Conservation (phyloP, 2,888 invertebrate species). For the Napeogenes sylphis region DNA sequence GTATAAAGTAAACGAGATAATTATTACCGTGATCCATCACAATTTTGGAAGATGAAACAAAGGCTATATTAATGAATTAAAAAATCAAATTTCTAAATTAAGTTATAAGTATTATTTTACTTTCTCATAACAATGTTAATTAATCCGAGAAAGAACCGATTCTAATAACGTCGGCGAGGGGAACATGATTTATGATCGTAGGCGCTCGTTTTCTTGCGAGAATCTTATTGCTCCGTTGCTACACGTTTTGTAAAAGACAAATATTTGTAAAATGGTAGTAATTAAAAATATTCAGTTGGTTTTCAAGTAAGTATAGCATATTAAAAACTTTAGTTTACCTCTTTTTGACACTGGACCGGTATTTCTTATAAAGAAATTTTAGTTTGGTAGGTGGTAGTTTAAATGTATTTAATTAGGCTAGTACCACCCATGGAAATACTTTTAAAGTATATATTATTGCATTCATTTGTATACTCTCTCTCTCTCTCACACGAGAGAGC, state of each 20-base stretch:
- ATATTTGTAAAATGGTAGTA: neutral
- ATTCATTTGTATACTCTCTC: no score
- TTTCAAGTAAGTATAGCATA: no score
- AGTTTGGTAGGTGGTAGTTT: no score
- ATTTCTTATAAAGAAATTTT: no score
- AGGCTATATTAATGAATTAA: neutral
- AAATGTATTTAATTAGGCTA: no score
- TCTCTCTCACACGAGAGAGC: no score
- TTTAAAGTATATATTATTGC: no score
- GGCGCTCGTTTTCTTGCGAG: slow-evolving; percentile 33
- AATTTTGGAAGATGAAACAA: neutral
- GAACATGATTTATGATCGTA: slow-evolving; percentile 36
- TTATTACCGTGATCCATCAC: neutral
- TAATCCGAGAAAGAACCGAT: slow-evolving; percentile 34
- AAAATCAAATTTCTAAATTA: slow-evolving; percentile 16
- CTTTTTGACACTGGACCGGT: no score
- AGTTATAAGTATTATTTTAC: slow-evolving; percentile 22
- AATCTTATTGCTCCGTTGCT: slow-evolving; percentile 24
- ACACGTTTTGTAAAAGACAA: slow-evolving; percentile 6
- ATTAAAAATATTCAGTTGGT: no score
- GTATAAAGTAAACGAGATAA: slow-evolving; percentile 2
- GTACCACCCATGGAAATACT: no score
- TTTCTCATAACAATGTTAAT: slow-evolving; percentile 34
- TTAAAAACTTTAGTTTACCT: no score
- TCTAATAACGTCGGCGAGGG: slow-evolving; percentile 34